A percentile compares a stretch with the other conserved stretches of the same genome.
Conservation (phyloP, 2,797 vertebrate genomes). For the Cossypha niveicapilla region DNA sequence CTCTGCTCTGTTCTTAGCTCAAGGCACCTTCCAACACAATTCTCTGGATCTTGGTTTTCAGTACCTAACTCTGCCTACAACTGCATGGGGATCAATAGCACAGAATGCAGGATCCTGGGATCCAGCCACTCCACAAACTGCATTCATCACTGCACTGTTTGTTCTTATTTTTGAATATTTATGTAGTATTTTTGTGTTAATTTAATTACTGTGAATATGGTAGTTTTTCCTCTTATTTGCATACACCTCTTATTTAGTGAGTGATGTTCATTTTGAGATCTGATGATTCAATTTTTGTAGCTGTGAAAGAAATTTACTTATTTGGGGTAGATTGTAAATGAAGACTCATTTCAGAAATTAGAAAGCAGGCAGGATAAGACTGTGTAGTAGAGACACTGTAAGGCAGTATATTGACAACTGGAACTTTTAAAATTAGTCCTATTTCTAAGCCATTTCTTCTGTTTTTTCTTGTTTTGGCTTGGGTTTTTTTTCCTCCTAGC, state of each 20-base stretch:
- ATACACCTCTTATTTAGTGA: neutral
- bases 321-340: neutral
- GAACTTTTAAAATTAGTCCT: neutral
- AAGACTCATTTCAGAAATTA: neutral
- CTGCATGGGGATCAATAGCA: neutral
- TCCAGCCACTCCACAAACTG: neutral
- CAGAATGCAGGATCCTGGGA: neutral
- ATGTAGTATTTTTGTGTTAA: neutral
- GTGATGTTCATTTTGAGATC: neutral
- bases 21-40: neutral
- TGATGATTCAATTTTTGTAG: neutral
- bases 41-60: neutral
- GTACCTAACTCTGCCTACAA: neutral
- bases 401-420: neutral
- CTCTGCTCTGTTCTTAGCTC: neutral
- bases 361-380: neutral
- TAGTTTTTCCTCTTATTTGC: neutral
- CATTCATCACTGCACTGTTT: neutral
- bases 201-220: neutral
- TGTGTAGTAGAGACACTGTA: neutral
- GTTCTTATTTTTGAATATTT: neutral
- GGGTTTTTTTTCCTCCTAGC: neutral
- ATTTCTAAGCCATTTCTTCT: neutral
- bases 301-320: neutral
- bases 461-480: neutral